Percentiles rank a stretch among this genome's conserved stretches.
Conservation (phyloP, 2,797 vertebrate genomes). For the Picus viridis region DNA sequence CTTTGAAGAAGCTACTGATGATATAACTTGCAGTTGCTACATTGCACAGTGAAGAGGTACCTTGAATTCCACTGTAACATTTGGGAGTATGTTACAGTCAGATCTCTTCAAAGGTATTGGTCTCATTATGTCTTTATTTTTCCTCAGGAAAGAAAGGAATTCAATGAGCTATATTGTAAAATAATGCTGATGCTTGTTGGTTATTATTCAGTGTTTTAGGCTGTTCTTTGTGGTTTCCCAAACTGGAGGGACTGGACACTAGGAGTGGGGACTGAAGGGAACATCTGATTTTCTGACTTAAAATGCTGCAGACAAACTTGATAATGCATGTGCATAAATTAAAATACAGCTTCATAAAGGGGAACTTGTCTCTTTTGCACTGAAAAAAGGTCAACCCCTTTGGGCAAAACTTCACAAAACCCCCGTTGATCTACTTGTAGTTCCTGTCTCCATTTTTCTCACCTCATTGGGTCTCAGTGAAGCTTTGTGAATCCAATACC, state of each 20-base stretch:
- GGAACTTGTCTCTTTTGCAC: not conserved
- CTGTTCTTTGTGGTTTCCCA: not conserved
- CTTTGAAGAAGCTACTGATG: not conserved
- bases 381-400: not conserved
- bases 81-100: not conserved
- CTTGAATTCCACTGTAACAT: not conserved
- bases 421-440: not conserved
- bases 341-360: not conserved
- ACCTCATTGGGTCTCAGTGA: not conserved
- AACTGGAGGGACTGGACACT: not conserved
- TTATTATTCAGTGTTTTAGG: not conserved
- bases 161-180: not conserved
- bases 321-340: not conserved
- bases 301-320: not conserved
- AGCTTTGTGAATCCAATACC: not conserved
- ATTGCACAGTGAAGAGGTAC: not conserved
- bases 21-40: not conserved
- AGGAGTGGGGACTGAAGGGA: not conserved
- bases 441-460: not conserved
- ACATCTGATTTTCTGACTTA: not conserved
- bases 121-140: not conserved
- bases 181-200: not conserved
- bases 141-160: not conserved
- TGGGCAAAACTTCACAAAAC: not conserved
- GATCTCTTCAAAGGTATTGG: not conserved